Evolutionary conservation across 2,797 vertebrate genomes (phyloP).

Genomic region (Liparis tanakae): DNA sequence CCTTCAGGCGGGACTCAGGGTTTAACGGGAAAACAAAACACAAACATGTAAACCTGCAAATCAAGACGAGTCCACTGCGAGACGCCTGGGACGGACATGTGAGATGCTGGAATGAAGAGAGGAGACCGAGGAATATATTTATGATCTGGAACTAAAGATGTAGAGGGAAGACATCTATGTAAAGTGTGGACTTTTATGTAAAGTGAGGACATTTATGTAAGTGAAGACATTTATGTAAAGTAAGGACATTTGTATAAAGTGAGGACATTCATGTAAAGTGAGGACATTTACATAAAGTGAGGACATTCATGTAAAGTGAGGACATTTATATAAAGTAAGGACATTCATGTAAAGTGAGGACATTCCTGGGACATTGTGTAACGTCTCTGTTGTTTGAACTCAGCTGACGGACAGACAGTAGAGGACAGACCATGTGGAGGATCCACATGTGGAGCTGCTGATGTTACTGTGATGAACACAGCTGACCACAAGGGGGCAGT

Average conservation of each 20-base stretch:
- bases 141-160: too few species aligned
- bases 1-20: constrained; percentile 34
- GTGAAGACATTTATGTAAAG: not conserved
- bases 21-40: constrained; percentile 18
- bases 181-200: not conserved
- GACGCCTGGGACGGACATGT: not conserved
- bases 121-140: not conserved
- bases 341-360: not conserved
- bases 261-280: not conserved
- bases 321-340: too few species aligned
- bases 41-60: constrained; percentile 6
- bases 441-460: not conserved
- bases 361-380: too few species aligned
- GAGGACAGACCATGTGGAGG: not conserved
- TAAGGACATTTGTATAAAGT: not conserved
- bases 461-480: constrained; percentile 4
- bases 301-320: too few species aligned
- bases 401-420: not conserved
- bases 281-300: too few species aligned
- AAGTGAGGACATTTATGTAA: not conserved
- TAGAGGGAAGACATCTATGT: not conserved
- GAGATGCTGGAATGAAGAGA: too few species aligned
- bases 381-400: not conserved
- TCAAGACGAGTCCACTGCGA: not conserved
- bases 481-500: constrained; percentile 42